Evolutionary conservation across 2,888 invertebrate genomes (phyloP), one percentile per base, ranked within the genome.

Genomic region (Ditula angustiorana): DNA sequence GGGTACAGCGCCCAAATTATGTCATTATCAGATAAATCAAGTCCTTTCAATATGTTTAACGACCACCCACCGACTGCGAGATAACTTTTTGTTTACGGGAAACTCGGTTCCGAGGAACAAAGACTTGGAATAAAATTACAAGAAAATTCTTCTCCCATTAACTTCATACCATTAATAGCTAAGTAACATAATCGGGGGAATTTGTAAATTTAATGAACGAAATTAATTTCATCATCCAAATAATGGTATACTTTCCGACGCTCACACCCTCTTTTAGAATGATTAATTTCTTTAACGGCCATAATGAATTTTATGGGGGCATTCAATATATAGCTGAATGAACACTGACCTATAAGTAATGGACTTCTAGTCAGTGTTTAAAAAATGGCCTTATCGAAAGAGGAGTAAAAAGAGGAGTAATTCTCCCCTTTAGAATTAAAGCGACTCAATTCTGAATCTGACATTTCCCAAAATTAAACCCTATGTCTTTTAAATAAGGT

Each of bases 21-120:
- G 33, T 26, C 57, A 58, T 63, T 52, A 46, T 57, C 57, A 63
- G 63, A 63, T 63, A 44, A 52, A 52, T 58, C 24, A 52, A 57
- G 50, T 26, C 63, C 50, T 57, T 63, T 63, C 33, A 63, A 58
- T 63, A 46, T 46, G 57, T 52, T 58, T 52, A 44, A 19, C 24
- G 19, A 62, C 46, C 21, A 61, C 26, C 28, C 23, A 41, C 10
- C 46, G 4, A 23, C 10, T 37, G 26, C 28, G 33, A 46, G 61
- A 49, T 28, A 56, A 50, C 26, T 57, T 50, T 50, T 30, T 26
- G 46, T 5, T 35, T 16, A 35, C 21, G 7, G 16, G 11, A 46
- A 35, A 59, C 35, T 35, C n/a, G 47, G 47, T 47, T 56, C 21
- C 13, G 11, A 13, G 37, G 13, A 53, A 53, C 16, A 8, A 13